Base-by-base conservation (phyloP, 2,113 vertebrate species). In the Budorcas taxicolor region DNA sequence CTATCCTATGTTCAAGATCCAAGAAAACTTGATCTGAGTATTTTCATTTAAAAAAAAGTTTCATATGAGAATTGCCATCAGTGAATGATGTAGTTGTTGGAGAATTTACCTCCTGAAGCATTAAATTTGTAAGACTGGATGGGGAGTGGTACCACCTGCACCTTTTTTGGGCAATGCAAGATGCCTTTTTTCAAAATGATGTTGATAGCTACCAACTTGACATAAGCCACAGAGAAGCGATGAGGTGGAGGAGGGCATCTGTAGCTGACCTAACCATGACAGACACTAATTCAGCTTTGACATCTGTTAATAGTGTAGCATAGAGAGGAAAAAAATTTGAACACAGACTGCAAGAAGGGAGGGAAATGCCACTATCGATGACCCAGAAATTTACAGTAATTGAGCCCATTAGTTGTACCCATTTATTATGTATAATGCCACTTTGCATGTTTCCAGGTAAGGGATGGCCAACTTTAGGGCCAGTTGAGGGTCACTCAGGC, bases 311-410 rank as follows among this genome's bases (percentile, higher is more conserved):
- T 43, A 88, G 57, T 8, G 14, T 93, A 82, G 45, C 45, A 36
- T 11, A 88, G 84, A 94, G 71, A 76, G 62, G 67, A 40, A 71
- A 71, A 40, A 71, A 23, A 40, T 1, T 40, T 97, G 40, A 90
- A 87, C 23, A 25, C 50, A 55, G 58, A 27, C 90, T 81, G 33
- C 90, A 94, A 78, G 62, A 94, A 94, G 40, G 62, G 74, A 82
- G 53, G 64, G 16, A 91, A 90, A 86, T 53, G 27, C 43, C 96
- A 95, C 64, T 36, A 93, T 86, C 52, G 1, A 87, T 96, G 95
- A 90, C 88, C 52, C 87, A 87, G 88, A 97, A 92, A 94, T 95
- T 55, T 53, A 87, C n/a, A 92, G 67, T 97, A 93, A 97, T 62
- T 86, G 76, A 95, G 58, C 47, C 86, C 55, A 92, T 92, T 87